Evolutionary conservation across 1,140 invertebrate species (phyloP), one percentile per base, ranked within the genome.

Genomic region (Parapsyche elsis): DNA sequence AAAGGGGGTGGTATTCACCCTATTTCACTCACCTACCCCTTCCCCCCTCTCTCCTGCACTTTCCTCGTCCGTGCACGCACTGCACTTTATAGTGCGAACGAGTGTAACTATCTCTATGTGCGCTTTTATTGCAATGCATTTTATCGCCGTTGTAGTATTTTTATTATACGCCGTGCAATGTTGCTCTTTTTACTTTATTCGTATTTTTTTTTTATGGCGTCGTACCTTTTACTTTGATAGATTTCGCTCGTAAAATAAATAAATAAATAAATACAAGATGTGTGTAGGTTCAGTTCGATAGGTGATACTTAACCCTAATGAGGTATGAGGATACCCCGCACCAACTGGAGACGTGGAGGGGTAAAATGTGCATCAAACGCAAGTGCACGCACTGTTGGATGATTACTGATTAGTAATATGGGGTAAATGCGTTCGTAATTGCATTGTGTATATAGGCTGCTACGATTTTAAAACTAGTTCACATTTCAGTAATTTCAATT

Each of bases 1-100:
- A 23, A 10, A 19, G 59, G 16, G 10, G 21, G 59, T 24, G 24
- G 49, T 53, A 12, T 16, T 16, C 16, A 12, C 49, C 49, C 49
- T 53, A 46, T 12, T 46, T 45, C 57, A 21, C 49, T 46, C 23
- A 21, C 71, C 71, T 71, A 61, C 80, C 76, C 67, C 81, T 84
- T 78, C 81, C 81, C 81, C 64, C 80, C 81, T 79, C 80, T 67
- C 80, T 76, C 83, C 81, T 82, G 81, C 83, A 78, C 80, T 79
- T 83, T 81, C 46, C 9, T 57, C 70, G 9, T 49, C 49, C 9
- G 44, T 46, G 71, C 30, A 71, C 77, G 67, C 73, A 44, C 21
- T 81, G 80, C 80, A 79, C 5, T 67, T 12, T 12, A 38, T 38
- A 38, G 30, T 38, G 30, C 30, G 7, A 38, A 38, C 7, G 30